These are phyloP conservation scores for Catharus fuscescens DNA, from an alignment of 2,113 vertebrate species.

Conservation along the genomic window DNA sequence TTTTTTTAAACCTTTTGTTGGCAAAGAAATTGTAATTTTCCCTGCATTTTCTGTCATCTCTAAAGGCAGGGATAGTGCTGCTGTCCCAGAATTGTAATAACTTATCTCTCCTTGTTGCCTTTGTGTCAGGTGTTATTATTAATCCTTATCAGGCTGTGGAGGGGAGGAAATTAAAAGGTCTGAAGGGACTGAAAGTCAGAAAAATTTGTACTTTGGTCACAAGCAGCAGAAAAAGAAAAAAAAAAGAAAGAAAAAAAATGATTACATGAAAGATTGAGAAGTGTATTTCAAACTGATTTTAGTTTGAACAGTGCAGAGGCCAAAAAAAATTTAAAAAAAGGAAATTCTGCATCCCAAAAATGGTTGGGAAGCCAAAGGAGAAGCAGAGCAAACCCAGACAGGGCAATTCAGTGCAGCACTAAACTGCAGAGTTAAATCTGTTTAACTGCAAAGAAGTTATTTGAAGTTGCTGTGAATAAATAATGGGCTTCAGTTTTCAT, in stretches of 20 bases:
- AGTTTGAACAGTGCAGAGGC: not conserved
- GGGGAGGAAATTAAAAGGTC: slow-evolving; percentile 32
- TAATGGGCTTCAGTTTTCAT: not conserved
- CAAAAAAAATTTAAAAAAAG: not conserved
- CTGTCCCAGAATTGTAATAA: not conserved
- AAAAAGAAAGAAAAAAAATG: not conserved
- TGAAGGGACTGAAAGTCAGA: not conserved
- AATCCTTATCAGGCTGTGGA: slow-evolving; percentile 19
- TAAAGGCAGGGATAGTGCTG: not conserved
- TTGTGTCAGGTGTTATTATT: not conserved
- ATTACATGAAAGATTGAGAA: not conserved
- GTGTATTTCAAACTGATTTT: not conserved
- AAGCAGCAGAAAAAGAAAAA: not conserved
- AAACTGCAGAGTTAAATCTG: not conserved
- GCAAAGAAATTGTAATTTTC: not conserved
- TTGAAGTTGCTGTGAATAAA: not conserved
- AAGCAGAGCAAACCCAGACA: not conserved
- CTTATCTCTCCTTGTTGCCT: slow-evolving; percentile 5
- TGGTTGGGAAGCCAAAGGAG: not conserved
- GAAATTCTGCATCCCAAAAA: not conserved
- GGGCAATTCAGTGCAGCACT: not conserved
- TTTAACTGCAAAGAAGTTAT: not conserved
- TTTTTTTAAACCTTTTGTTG: not conserved
- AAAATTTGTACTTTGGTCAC: not conserved
- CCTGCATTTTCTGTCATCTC: not conserved